phyloP scores from a whole-genome alignment of 2,888 invertebrate species.

The Drosophila emarginata region DNA sequence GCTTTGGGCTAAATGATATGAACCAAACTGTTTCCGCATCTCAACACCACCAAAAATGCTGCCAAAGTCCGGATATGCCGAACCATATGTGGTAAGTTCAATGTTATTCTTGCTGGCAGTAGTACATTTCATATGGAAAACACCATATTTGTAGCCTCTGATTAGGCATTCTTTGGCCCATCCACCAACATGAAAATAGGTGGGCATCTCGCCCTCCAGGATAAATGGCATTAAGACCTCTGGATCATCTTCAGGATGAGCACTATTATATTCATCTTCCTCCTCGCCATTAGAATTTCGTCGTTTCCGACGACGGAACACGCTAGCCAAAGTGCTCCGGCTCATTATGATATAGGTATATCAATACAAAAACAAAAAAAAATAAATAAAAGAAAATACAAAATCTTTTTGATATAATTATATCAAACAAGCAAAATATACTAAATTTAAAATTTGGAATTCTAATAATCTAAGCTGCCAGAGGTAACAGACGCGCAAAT shows the following conservation, averaged over 20 bases:
- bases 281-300: neutral
- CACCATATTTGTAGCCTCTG: conserved; percentile 41
- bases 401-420: neutral
- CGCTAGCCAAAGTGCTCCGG: neutral
- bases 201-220: conserved; percentile 25
- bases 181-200: conserved; percentile 52
- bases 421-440: neutral
- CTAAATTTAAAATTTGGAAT: no score
- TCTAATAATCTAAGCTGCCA: no score
- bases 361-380: neutral
- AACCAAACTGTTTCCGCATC: conserved; percentile 14
- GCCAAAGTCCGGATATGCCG: neutral
- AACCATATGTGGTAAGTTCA: conserved; percentile 27
- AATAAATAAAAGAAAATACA: neutral
- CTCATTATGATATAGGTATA: conserved; percentile 4
- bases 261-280: neutral
- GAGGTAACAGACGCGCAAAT: no score
- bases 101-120: neutral
- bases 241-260: neutral
- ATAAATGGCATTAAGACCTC: conserved; percentile 8
- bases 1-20: conserved; percentile 24
- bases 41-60: conserved; percentile 47
- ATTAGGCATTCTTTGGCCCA: conserved; percentile 50
- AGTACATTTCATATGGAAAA: conserved; percentile 47
- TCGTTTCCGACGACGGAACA: neutral